Evolutionary conservation across 1,140 invertebrate species (phyloP), one percentile per base, ranked within the genome.

Genomic region (Anagrus nilaparvatae): DNA sequence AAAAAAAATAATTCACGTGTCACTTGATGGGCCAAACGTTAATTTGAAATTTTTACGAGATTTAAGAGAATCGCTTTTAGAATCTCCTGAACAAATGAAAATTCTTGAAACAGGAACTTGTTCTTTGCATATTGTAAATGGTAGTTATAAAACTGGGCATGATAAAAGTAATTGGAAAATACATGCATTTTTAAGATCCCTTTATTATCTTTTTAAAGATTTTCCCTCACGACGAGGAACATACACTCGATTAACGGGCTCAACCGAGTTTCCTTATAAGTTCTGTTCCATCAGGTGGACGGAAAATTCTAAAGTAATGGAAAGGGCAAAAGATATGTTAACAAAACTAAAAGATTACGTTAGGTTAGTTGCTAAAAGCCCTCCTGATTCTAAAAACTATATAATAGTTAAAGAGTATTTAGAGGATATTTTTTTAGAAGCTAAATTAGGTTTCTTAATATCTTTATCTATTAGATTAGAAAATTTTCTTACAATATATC

Each of bases 381-480:
- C 32, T 20, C 32, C 18, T n/a, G n/a, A n/a, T n/a, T n/a, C n/a
- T n/a, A n/a, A n/a, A n/a, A n/a, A n/a, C n/a, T n/a, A n/a, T n/a
- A n/a, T n/a, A n/a, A n/a, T n/a, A n/a, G n/a, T n/a, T n/a, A n/a
- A n/a, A n/a, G n/a, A n/a, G n/a, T n/a, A n/a, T n/a, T 41, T 27
- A 29, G 25, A 41, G 25, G 46, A 48, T 25, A 32, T 31, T 3
- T 23, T 48, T 19, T 32, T 48, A 23, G 13, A 17, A 14, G 32
- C 44, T 5, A 49, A 49, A 49, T 19, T 49, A 18, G 40, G 44
- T 1, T 46, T 49, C 33, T 46, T 46, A 25, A 8, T 35, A 31
- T 42, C 33, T 13, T 27, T 27, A 17, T 19, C 38, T 20, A 24
- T 29, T 28, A 33, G 37, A 17, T 13, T 46, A 12, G 40, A 40